These are phyloP conservation scores for Tokudaia tokunoshimensis DNA, from an alignment of 2,797 vertebrate species.

Conservation along the genomic window DNA sequence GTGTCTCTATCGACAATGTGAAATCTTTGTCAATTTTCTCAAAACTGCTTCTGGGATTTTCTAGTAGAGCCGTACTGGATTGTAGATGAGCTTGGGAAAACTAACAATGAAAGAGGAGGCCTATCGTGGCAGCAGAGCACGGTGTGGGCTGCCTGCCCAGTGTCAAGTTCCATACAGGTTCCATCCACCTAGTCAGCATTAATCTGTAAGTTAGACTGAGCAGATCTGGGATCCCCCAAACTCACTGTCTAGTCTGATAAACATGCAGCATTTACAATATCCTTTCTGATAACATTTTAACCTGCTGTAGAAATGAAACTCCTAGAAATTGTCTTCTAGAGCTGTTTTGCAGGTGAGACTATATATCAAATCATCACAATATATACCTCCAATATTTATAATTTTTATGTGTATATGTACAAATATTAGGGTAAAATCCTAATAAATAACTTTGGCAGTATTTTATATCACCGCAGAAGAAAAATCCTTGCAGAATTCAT, in stretches of 20 bases:
- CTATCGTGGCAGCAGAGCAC: not conserved
- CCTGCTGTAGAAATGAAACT: not conserved
- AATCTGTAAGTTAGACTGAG: not conserved
- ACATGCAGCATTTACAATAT: not conserved
- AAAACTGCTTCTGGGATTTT: conserved; percentile 37
- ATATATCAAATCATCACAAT: not conserved
- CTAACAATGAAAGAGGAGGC: not conserved
- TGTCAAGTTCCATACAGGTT: not conserved
- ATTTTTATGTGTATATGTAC: not conserved
- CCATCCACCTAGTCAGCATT: not conserved
- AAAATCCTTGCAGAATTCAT: not conserved
- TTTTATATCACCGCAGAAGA: not conserved
- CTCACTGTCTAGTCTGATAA: not conserved
- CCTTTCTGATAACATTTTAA: conserved; percentile 20
- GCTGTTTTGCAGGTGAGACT: too few species aligned
- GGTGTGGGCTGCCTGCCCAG: not conserved
- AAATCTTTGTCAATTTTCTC: conserved; percentile 5
- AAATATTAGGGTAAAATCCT: not conserved
- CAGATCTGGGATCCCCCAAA: not conserved
- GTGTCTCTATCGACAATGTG: not conserved
- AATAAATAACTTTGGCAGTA: not conserved
- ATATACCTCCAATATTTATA: not conserved
- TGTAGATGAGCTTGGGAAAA: not conserved
- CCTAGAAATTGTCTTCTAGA: not conserved
- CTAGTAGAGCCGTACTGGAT: not conserved